Conservation (phyloP, 2,113 vertebrate genomes). For the Felis catus region F.catus_Fca126_mat1.0 CM031414.1:81617001-81617500, state of each 20-base stretch:
- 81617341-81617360: slow-evolving; percentile 45
- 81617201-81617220: slow-evolving; percentile 76
- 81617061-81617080: slow-evolving; percentile 80
- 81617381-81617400: slow-evolving; percentile 59
- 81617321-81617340: slow-evolving; percentile 29
- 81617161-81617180: slow-evolving; percentile 68
- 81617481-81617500: slow-evolving; percentile 19
- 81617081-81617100: slow-evolving; percentile 76
- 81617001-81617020: slow-evolving; percentile 80
- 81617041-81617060: slow-evolving; percentile 88
- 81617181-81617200: slow-evolving; percentile 66
- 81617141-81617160: slow-evolving; percentile 84
- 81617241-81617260: slow-evolving; percentile 20
- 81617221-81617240: slow-evolving; percentile 64
- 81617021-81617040: slow-evolving; percentile 81
- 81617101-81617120: slow-evolving; percentile 73
- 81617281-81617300: not conserved
- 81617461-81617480: not conserved
- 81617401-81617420: slow-evolving; percentile 48
- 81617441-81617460: slow-evolving; percentile 50
- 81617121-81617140: slow-evolving; percentile 84
- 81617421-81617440: slow-evolving; percentile 49
- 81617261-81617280: slow-evolving; percentile 62
- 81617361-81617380: slow-evolving; percentile 68
- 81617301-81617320: slow-evolving; percentile 55